Percentiles rank a stretch among this genome's conserved stretches.
Evolutionary conservation across 1,140 invertebrate species (phyloP).

Genomic region (Pachypsylla venusta): DNA sequence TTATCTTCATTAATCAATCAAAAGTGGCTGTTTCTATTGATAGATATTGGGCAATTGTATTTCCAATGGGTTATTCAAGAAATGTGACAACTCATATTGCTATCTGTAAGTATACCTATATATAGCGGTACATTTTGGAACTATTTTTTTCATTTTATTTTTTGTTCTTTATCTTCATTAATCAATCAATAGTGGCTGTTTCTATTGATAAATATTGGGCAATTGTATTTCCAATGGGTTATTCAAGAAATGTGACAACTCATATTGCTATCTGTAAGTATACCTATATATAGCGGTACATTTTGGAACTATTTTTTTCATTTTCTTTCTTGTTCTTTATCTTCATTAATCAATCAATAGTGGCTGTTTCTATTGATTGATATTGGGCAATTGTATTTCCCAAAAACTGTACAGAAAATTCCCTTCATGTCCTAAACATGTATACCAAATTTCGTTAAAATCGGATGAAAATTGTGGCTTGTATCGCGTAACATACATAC

Average conservation of each 20-base stretch:
- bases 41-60: slow-evolving; percentile 79
- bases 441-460: too few relatives aligned
- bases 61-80: slow-evolving; percentile 76
- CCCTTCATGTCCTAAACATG: too few relatives aligned
- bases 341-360: too few relatives aligned
- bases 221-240: slow-evolving; percentile 76
- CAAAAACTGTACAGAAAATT: slow-evolving; percentile 72
- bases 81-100: slow-evolving; percentile 70
- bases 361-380: slow-evolving; percentile 77
- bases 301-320: too few relatives aligned
- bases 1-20: too few relatives aligned
- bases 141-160: too few relatives aligned
- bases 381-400: slow-evolving; percentile 85
- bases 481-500: too few relatives aligned
- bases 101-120: slow-evolving; percentile 60
- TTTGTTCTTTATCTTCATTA: too few relatives aligned
- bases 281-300: too few relatives aligned
- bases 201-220: slow-evolving; percentile 86
- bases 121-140: too few relatives aligned
- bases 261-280: slow-evolving; percentile 68
- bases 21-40: slow-evolving; percentile 82
- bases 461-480: too few relatives aligned
- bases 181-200: slow-evolving; percentile 80
- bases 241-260: slow-evolving; percentile 68
- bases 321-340: too few relatives aligned